Evolutionary conservation across 2,888 invertebrate species (phyloP).

Genomic region (Pardosa pseudoannulata): DNA sequence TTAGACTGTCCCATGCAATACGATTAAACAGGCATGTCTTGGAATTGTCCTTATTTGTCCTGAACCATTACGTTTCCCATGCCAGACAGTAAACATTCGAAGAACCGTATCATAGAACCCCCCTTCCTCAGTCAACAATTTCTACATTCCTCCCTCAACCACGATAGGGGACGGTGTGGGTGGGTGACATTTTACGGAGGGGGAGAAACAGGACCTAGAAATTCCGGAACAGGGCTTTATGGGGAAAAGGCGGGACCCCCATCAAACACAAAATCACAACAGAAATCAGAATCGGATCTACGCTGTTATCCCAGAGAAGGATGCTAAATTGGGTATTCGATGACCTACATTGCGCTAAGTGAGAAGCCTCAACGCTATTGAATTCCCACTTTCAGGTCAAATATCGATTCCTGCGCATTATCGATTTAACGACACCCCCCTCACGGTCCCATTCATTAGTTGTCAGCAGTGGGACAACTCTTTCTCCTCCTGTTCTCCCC

Average conservation of each 20-base stretch:
- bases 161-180: conserved; percentile 13
- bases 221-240: conserved; percentile 45
- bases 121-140: conserved; percentile 18
- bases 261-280: conserved; percentile 65
- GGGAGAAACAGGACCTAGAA: conserved; percentile 23
- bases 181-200: conserved; percentile 11
- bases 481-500: conserved; percentile 33
- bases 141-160: conserved; percentile 51
- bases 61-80: not conserved
- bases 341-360: conserved; percentile 68
- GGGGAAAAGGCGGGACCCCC: conserved; percentile 61
- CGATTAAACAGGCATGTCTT: not conserved
- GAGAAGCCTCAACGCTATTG: conserved; percentile 62
- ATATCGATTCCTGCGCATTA: conserved; percentile 60
- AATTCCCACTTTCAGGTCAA: conserved; percentile 71
- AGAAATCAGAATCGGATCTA: conserved; percentile 62
- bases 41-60: not conserved
- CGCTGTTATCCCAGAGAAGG: conserved; percentile 24
- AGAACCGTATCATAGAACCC: not conserved
- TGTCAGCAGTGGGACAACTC: conserved; percentile 55
- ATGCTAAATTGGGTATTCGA: conserved; percentile 66
- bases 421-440: conserved; percentile 54
- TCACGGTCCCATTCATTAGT: conserved; percentile 37
- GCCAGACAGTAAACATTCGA: not conserved
- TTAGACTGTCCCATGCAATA: not conserved